Evolutionary conservation across 1,140 invertebrate genomes (phyloP).

Genomic region (Tetragonula clypearis): DNA sequence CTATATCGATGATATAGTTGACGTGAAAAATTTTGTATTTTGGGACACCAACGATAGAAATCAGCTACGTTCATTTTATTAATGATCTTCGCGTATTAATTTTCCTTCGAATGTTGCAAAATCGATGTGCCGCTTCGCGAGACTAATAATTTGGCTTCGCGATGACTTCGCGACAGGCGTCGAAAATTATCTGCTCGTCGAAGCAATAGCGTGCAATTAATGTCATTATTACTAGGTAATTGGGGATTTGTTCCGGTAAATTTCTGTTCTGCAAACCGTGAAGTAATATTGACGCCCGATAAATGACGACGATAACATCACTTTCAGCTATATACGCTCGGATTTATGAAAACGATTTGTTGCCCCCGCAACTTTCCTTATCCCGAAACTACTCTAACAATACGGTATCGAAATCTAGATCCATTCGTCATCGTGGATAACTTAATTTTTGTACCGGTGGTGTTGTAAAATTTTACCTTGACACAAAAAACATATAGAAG

Average conservation of each 20-base stretch:
- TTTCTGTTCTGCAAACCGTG: constrained; percentile 35
- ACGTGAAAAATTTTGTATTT: neutral
- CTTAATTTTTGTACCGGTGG: neutral
- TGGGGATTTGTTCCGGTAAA: constrained; percentile 46
- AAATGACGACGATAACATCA: neutral
- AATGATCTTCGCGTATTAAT: neutral
- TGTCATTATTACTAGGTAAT: constrained; percentile 44
- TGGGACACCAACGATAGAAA: neutral
- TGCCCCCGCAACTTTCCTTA: neutral
- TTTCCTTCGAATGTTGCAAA: neutral
- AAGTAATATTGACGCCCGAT: constrained; percentile 28
- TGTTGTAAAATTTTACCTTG: neutral
- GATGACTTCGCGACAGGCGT: constrained; percentile 32
- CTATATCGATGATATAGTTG: neutral
- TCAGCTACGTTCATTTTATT: too few species aligned
- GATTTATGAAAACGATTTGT: neutral
- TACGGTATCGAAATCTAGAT: neutral
- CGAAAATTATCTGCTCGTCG: constrained; percentile 37
- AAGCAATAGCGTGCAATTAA: constrained; percentile 49
- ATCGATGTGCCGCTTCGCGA: neutral
- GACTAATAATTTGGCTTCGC: constrained; percentile 24
- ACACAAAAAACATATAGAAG: neutral
- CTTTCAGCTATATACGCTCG: neutral
- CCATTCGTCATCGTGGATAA: neutral
- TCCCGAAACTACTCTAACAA: neutral